Conservation (phyloP, 2,113 vertebrate species). For the Centropus unirufus region DNA sequence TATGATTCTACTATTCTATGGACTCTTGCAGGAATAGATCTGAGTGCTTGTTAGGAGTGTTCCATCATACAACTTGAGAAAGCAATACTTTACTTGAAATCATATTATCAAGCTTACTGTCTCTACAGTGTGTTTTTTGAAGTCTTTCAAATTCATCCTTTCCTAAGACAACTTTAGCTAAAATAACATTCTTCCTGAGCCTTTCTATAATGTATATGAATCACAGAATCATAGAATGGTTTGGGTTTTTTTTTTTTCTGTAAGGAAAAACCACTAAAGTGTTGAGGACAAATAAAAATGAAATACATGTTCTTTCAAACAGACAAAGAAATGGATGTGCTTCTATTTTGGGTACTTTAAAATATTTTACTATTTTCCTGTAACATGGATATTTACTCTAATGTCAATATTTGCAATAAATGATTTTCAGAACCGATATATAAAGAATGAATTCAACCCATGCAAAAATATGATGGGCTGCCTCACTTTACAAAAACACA, state of each 20-base stretch:
- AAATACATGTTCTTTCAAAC: background rate
- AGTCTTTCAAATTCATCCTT: background rate
- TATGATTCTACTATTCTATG: background rate
- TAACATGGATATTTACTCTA: conserved; percentile 16
- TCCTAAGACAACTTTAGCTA: background rate
- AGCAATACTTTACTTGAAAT: background rate
- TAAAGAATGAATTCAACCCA: background rate
- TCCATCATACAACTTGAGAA: background rate
- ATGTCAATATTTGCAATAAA: background rate
- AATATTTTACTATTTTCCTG: background rate
- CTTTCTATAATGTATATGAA: background rate
- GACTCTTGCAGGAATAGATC: background rate
- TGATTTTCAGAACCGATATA: background rate
- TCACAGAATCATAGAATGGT: too few relatives aligned
- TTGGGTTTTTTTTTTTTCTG: too few relatives aligned
- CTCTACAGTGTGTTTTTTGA: background rate
- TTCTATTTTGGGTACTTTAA: background rate
- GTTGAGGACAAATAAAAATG: background rate
- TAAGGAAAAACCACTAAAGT: background rate
- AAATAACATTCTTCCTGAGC: background rate
- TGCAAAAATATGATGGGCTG: conserved; percentile 18
- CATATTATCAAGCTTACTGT: background rate
- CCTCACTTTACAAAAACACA: background rate
- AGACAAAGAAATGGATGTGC: background rate
- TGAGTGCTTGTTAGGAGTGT: background rate